Conservation (phyloP, 1,140 invertebrate species). For the Brachionus angularis region DNA sequence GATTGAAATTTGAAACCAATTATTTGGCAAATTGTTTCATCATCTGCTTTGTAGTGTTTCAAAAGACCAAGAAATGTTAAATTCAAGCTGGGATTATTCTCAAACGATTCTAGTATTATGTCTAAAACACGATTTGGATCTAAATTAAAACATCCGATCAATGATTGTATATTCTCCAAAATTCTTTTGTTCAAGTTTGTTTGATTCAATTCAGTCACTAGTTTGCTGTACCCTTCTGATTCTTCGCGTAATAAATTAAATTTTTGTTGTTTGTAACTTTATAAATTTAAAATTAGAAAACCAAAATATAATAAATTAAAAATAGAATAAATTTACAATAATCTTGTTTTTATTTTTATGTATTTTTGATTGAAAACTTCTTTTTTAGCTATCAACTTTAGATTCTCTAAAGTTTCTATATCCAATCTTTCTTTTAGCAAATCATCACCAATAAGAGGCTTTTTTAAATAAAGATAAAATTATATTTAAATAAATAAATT, state of each 20-base stretch:
- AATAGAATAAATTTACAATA: conserved; percentile 76
- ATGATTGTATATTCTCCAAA: conserved; percentile 46
- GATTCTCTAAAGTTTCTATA: conserved; percentile 20
- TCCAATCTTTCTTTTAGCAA: conserved; percentile 36
- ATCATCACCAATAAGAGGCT: conserved; percentile 18
- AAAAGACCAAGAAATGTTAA: conserved; percentile 76
- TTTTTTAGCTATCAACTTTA: conserved; percentile 26
- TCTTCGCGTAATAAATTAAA: conserved; percentile 98
- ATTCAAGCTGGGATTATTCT: conserved; percentile 62
- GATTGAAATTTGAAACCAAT: conserved; percentile 88
- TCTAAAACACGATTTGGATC: conserved; percentile 97
- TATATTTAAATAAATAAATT: too few relatives aligned
- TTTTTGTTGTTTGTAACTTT: conserved; percentile 95
- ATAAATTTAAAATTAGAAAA: conserved; percentile 48
- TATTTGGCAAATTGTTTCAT: conserved; percentile 79
- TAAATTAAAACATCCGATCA: conserved; percentile 85
- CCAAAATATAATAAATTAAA: background rate
- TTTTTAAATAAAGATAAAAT: background rate
- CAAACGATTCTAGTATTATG: conserved; percentile 92
- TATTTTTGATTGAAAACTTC: conserved; percentile 87
- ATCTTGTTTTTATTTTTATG: conserved; percentile 93
- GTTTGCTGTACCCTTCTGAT: conserved; percentile 95
- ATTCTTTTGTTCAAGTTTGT: conserved; percentile 51
- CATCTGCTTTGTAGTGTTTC: conserved; percentile 71
- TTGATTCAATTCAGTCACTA: conserved; percentile 90